Evolutionary conservation across 1,140 invertebrate genomes (phyloP), one percentile per base, ranked within the genome.

Genomic region (Apocrypta bakeri): DNA sequence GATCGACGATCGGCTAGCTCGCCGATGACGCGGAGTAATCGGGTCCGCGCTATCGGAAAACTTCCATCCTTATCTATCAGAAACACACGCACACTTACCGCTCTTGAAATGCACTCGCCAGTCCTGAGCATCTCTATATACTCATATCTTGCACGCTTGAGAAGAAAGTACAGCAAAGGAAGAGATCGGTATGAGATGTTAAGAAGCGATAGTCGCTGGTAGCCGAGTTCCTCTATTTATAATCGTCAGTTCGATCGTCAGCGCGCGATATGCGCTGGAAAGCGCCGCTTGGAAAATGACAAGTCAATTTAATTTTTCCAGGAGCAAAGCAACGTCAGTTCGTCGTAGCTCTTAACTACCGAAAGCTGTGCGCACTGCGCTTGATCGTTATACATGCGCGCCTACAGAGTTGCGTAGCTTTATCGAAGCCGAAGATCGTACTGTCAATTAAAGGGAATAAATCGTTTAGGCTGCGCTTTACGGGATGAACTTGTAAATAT

Each of bases 1-100:
- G 89, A 90, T 89, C 88, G 85, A 89, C 87, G 87, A 84, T 83
- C 85, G 74, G 74, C 84, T 83, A 84, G 64, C 78, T 85, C 86
- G 84, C 84, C 82, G 85, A 87, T 86, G 88, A 89, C 88, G 85
- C 87, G 84, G 85, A 90, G 85, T 90, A 88, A 90, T 90, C 87
- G 86, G 85, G 80, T 83, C 76, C 84, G 84, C 68, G 42, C 73
- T 77, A 66, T 77, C 78, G 77, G 79, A 79, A 84, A 69, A 84
- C 69, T 84, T 81, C 63, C 42, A 63, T 14, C 14, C 56, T 8
- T 14, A 63, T 14, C 6, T 24, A 78, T 17, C 69, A 63, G 24
- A 24, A 21, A 78, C 75, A 63, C 27, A 64, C 7, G 11, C 9
- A 42, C 40, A 42, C 40, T 11, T 12, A 42, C 40, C 12, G 40